These are phyloP conservation scores for Dasyprocta punctata DNA, from an alignment of 2,113 vertebrate species.

Conservation along the genomic window DNA sequence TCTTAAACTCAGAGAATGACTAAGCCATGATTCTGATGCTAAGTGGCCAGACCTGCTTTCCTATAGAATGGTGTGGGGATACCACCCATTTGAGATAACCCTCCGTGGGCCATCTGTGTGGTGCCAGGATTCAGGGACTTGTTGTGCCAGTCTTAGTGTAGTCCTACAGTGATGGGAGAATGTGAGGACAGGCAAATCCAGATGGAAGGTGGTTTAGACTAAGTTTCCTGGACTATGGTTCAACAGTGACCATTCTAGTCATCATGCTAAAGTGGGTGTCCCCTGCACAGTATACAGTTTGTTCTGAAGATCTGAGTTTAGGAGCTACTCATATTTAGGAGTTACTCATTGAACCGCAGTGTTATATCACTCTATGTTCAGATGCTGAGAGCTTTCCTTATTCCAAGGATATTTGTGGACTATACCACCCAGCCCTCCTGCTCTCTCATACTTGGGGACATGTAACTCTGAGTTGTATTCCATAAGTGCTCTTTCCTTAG, in stretches of 20 bases:
- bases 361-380: neutral
- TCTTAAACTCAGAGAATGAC: slow-evolving; percentile 17
- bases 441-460: neutral
- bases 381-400: neutral
- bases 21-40: neutral
- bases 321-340: neutral
- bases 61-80: fast-evolving
- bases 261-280: neutral
- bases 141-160: neutral
- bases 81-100: neutral
- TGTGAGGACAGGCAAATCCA: neutral
- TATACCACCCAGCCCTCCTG: neutral
- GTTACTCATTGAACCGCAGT: neutral
- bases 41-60: neutral
- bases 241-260: neutral
- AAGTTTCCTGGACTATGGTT: neutral
- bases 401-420: neutral
- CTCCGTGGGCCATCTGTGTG: neutral
- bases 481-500: neutral
- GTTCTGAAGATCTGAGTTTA: neutral
- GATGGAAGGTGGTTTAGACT: neutral
- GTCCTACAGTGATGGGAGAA: neutral
- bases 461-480: neutral
- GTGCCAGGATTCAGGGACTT: neutral
- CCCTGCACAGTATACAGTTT: neutral